Conservation (phyloP, 1,140 invertebrate species). For the Micrasema longulum region DNA sequence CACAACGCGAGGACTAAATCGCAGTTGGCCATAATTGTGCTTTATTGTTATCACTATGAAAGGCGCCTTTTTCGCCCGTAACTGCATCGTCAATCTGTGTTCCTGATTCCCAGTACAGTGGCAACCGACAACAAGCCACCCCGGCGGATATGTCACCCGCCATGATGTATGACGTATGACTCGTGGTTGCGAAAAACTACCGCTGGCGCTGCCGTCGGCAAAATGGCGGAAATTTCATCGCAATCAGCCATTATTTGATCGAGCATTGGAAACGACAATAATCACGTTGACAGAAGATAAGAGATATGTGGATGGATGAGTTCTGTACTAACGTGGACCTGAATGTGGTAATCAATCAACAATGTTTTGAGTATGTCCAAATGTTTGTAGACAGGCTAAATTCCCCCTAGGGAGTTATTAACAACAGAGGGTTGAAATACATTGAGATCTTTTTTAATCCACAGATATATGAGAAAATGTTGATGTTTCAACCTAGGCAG, state of each 20-base stretch:
- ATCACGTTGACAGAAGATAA: conserved; percentile 31
- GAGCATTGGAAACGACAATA: conserved; percentile 19
- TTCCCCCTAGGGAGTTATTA: too few species aligned
- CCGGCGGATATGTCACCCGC: background rate
- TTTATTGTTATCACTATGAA: conserved; percentile 46
- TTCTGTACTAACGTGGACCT: background rate
- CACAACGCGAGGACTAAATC: background rate
- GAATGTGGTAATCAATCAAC: conserved; percentile 17
- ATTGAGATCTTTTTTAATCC: too few species aligned
- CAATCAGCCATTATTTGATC: conserved; percentile 32
- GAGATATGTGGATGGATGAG: conserved; percentile 24
- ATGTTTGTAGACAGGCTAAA: too few species aligned
- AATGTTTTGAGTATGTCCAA: too few species aligned
- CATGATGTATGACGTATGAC: conserved; percentile 13
- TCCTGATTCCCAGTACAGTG: background rate
- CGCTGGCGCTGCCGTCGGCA: conserved; percentile 11
- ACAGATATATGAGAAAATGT: too few species aligned
- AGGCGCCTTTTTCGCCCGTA: background rate
- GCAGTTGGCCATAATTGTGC: conserved; percentile 44
- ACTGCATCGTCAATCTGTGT: conserved; percentile 24
- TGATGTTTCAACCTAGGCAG: too few species aligned
- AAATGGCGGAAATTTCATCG: conserved; percentile 37
- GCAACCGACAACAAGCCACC: background rate
- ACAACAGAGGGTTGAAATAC: too few species aligned
- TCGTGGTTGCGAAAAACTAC: background rate